Percentiles rank a stretch among this genome's conserved stretches.
These are phyloP conservation scores for Montipora efflorescens DNA, from an alignment of 64 coral and sea anemone species.

Conservation along the genomic window DNA sequence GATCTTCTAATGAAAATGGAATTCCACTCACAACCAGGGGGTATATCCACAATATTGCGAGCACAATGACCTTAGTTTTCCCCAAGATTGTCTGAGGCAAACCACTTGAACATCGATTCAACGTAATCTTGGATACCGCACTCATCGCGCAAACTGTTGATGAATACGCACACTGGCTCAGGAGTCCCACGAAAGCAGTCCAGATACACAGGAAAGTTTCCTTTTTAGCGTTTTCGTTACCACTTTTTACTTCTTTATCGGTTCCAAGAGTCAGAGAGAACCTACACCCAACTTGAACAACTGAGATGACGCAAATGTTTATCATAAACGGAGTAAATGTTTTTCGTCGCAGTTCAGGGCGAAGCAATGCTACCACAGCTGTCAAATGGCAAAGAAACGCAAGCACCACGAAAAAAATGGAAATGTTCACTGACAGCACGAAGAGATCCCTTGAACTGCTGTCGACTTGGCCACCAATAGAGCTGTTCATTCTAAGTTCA, in stretches of 20 bases:
- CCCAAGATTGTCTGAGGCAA: background rate
- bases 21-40: background rate
- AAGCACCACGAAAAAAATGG: background rate
- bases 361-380: background rate
- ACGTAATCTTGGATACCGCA: background rate
- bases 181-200: background rate
- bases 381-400: background rate
- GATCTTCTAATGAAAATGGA: background rate
- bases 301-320: background rate
- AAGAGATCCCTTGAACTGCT: background rate
- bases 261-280: background rate
- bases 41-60: background rate
- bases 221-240: background rate
- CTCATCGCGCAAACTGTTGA: constrained; percentile 19
- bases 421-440: background rate
- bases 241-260: background rate
- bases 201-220: background rate
- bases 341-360: background rate
- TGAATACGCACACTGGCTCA: background rate
- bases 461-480: background rate
- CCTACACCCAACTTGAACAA: background rate
- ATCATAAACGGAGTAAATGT: constrained; percentile 5
- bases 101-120: background rate
- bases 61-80: background rate
- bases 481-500: background rate